phyloP scores from a whole-genome alignment of 2,888 invertebrate species.

The Hetaerina titia region DNA sequence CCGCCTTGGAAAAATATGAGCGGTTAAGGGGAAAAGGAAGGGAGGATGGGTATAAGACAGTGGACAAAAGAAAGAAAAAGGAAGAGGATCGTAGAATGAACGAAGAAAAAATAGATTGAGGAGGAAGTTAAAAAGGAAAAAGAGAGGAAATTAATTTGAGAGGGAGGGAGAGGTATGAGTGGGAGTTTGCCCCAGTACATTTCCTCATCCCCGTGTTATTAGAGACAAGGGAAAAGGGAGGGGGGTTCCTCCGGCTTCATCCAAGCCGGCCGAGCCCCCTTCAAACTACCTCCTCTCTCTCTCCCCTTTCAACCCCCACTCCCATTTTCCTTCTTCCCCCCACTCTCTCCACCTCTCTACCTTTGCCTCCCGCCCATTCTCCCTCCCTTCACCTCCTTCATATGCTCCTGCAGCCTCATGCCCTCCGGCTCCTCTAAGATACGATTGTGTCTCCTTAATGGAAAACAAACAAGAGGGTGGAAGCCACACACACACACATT shows the following conservation, averaged over 20 bases:
- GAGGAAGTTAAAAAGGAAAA: neutral
- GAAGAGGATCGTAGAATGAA: neutral
- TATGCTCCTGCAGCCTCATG: constrained; percentile 10
- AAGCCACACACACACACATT: neutral
- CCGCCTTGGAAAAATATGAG: neutral
- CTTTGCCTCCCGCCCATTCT: neutral
- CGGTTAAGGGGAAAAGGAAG: neutral
- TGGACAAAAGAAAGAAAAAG: neutral
- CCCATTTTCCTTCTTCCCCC: neutral
- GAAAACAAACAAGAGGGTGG: constrained; percentile 49
- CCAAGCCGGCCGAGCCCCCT: neutral
- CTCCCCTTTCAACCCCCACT: neutral
- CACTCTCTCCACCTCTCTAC: neutral
- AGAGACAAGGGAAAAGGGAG: neutral
- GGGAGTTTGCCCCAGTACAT: neutral
- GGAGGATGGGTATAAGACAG: neutral
- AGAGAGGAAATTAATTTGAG: constrained; percentile 33
- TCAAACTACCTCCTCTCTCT: neutral
- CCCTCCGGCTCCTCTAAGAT: constrained; percentile 53
- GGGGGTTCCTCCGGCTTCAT: neutral
- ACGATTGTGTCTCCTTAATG: constrained; percentile 55
- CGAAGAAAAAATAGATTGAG: neutral
- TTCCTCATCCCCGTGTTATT: neutral
- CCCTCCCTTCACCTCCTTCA: neutral
- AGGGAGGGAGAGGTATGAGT: neutral